Conservation (phyloP, 2,113 vertebrate species). For the Aepyceros melampus region DNA sequence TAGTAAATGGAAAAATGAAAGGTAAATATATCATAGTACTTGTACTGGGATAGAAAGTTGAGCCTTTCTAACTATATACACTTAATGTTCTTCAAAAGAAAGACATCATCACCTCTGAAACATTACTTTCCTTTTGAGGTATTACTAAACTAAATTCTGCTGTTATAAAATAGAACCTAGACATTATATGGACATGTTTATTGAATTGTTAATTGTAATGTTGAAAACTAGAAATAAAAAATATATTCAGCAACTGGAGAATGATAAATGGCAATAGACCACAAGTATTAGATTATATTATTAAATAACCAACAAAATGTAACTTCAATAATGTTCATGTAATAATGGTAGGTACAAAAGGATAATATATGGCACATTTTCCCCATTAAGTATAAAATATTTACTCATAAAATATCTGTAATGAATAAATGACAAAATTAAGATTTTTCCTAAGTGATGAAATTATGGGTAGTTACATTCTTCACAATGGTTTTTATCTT, state of each 20-base stretch:
- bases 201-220: neutral
- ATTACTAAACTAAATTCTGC: neutral
- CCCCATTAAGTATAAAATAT: neutral
- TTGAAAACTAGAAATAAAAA: neutral
- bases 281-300: neutral
- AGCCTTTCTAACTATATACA: neutral
- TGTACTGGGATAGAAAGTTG: neutral
- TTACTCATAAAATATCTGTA: neutral
- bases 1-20: neutral
- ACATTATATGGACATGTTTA: neutral
- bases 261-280: neutral
- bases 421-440: neutral
- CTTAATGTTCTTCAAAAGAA: neutral
- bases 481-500: neutral
- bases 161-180: neutral
- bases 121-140: neutral
- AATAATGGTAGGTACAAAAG: neutral
- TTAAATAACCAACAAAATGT: neutral
- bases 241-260: neutral
- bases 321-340: neutral
- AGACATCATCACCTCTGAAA: neutral
- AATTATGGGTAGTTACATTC: neutral
- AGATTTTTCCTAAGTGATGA: neutral
- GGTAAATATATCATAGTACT: neutral
- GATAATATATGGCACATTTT: neutral